Percentiles rank a stretch among this genome's conserved stretches.
Conservation (phyloP, 1,140 invertebrate species). For the Dinothrombium tinctorium region DNA sequence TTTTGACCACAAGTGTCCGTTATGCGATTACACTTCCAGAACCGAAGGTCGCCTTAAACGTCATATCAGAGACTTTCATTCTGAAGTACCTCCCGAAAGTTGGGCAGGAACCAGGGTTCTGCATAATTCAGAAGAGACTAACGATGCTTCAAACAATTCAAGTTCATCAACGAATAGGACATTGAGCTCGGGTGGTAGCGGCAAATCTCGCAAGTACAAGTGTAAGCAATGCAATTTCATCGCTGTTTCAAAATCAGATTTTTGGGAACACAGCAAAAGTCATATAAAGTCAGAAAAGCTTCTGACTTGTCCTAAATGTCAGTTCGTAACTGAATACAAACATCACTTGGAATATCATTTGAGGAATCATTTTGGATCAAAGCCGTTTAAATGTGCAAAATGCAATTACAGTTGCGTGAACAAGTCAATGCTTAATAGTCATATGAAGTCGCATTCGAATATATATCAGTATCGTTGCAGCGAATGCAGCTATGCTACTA, state of each 20-base stretch:
- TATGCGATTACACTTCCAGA: conserved; percentile 32
- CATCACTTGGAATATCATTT: conserved; percentile 96
- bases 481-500: conserved; percentile 89
- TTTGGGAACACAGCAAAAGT: conserved; percentile 58
- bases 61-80: conserved; percentile 30
- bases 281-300: conserved; percentile 87
- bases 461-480: conserved; percentile 85
- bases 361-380: conserved; percentile 77
- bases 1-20: conserved; percentile 26
- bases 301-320: conserved; percentile 67
- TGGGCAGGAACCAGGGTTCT: conserved; percentile 13
- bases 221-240: conserved; percentile 78
- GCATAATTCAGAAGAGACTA: too few species aligned
- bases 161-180: too few species aligned
- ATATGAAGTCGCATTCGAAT: conserved; percentile 91
- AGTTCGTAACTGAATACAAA: conserved; percentile 95
- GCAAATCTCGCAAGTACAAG: conserved; percentile 31
- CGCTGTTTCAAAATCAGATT: conserved; percentile 62
- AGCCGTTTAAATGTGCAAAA: conserved; percentile 84
- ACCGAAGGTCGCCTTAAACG: conserved; percentile 31
- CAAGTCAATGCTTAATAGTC: conserved; percentile 97
- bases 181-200: neutral
- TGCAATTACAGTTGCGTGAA: conserved; percentile 87
- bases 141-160: too few species aligned
- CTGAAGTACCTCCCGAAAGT: conserved; percentile 14